These are phyloP conservation scores for Trichopria drosophilae DNA, from an alignment of 2,888 invertebrate species.

Conservation along the genomic window DNA sequence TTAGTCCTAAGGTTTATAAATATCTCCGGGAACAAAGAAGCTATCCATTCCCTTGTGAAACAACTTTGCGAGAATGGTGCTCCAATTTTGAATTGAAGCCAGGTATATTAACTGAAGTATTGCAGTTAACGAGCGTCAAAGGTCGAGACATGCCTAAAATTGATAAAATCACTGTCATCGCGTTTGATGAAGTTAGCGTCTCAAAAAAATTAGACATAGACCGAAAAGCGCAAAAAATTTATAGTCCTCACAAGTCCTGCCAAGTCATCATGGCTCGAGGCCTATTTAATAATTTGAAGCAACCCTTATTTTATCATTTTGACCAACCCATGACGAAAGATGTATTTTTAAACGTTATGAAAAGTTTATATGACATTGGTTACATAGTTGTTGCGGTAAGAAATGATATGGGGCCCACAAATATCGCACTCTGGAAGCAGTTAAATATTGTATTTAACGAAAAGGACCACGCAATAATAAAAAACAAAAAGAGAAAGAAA, in stretches of 20 bases:
- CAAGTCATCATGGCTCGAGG: conserved; percentile 20
- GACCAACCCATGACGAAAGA: conserved; percentile 25
- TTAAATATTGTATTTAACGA: background rate
- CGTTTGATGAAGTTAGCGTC: conserved; percentile 24
- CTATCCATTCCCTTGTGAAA: conserved; percentile 11
- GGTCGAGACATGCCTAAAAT: conserved; percentile 3
- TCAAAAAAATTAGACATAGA: conserved; percentile 13
- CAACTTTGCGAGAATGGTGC: conserved; percentile 13
- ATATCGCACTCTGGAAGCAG: background rate
- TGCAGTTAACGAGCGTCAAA: conserved; percentile 9
- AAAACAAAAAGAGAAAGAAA: too few species aligned
- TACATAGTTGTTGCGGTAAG: conserved; percentile 24
- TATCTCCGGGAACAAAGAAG: background rate
- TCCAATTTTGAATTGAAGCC: conserved; percentile 3
- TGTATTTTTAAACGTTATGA: conserved; percentile 17
- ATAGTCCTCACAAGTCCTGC: conserved; percentile 20
- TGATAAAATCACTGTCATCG: conserved; percentile 12
- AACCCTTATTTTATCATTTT: conserved; percentile 28
- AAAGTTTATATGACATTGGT: conserved; percentile 16
- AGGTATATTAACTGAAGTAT: conserved; percentile 10
- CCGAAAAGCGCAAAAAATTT: conserved; percentile 14
- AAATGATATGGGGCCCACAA: conserved; percentile 19
- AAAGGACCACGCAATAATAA: too few species aligned
- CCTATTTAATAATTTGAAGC: conserved; percentile 25
- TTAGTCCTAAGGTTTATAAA: conserved; percentile 4